These are phyloP conservation scores for Serinus canaria DNA, from an alignment of 2,113 vertebrate genomes.

Conservation along the genomic window DNA sequence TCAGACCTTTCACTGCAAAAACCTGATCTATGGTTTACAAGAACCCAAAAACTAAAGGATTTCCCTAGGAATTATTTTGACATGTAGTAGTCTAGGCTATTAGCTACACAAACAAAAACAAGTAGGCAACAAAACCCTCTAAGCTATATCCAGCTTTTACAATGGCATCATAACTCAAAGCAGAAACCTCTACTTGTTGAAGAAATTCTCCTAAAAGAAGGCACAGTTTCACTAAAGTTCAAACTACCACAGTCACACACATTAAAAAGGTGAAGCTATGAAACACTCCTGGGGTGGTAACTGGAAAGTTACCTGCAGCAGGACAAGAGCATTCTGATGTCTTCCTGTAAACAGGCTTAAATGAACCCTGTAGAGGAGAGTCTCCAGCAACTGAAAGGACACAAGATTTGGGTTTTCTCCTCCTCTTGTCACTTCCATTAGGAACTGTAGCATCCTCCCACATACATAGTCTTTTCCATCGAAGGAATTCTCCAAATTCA, in stretches of 20 bases:
- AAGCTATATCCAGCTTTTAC: neutral
- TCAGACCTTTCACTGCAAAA: neutral
- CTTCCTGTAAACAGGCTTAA: conserved; percentile 88
- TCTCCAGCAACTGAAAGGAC: conserved; percentile 92
- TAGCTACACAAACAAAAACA: neutral
- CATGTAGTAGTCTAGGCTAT: neutral
- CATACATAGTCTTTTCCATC: conserved; percentile 94
- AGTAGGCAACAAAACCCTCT: neutral
- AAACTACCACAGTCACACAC: neutral
- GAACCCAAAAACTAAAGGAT: neutral
- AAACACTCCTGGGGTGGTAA: neutral
- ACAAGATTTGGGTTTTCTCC: conserved; percentile 65
- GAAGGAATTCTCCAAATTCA: conserved; percentile 88
- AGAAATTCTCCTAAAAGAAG: neutral
- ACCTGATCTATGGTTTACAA: neutral
- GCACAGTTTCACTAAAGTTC: neutral
- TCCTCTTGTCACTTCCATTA: conserved; percentile 64
- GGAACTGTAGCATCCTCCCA: conserved; percentile 83
- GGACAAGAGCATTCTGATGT: conserved; percentile 80
- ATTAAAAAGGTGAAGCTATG: neutral
- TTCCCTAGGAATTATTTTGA: neutral
- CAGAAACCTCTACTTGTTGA: neutral
- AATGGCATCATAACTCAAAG: neutral
- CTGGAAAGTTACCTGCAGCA: conserved; percentile 82
- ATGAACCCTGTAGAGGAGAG: conserved; percentile 87